These are phyloP conservation scores for Steinernema carpocapsae DNA, from an alignment of 2,888 invertebrate species.

Conservation along the genomic window DNA sequence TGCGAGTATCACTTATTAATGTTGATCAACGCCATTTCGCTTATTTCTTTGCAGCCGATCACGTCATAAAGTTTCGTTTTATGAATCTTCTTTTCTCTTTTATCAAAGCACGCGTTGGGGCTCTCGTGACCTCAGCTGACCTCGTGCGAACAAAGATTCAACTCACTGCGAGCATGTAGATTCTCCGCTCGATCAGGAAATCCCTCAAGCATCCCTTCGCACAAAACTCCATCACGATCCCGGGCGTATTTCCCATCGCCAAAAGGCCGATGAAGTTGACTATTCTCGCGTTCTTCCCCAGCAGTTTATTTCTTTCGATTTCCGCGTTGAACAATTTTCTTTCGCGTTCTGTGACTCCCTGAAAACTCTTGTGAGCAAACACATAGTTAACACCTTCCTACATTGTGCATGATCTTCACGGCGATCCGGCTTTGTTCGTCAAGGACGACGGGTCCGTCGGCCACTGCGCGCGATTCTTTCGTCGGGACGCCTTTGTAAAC, in stretches of 20 bases:
- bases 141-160: background rate
- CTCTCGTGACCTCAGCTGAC: background rate
- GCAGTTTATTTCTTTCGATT: conserved; percentile 36
- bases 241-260: conserved; percentile 21
- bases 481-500: conserved; percentile 36
- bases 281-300: conserved; percentile 35
- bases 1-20: too few relatives aligned
- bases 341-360: conserved; percentile 35
- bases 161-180: background rate
- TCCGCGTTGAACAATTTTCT: conserved; percentile 33
- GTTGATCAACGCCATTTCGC: too few relatives aligned
- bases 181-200: conserved; percentile 2
- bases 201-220: background rate
- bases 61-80: too few relatives aligned
- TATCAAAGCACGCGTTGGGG: background rate
- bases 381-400: background rate
- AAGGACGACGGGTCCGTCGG: conserved; percentile 38
- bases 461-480: conserved; percentile 35
- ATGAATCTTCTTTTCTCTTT: too few relatives aligned
- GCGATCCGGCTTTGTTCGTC: conserved; percentile 35
- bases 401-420: conserved; percentile 38
- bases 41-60: too few relatives aligned
- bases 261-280: conserved; percentile 36
- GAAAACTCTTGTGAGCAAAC: too few relatives aligned
- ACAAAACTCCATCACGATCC: conserved; percentile 1